Percentiles rank a stretch among this genome's conserved stretches.
Conservation (phyloP, 2,888 invertebrate species). For the Rotaria sp. region DNA sequence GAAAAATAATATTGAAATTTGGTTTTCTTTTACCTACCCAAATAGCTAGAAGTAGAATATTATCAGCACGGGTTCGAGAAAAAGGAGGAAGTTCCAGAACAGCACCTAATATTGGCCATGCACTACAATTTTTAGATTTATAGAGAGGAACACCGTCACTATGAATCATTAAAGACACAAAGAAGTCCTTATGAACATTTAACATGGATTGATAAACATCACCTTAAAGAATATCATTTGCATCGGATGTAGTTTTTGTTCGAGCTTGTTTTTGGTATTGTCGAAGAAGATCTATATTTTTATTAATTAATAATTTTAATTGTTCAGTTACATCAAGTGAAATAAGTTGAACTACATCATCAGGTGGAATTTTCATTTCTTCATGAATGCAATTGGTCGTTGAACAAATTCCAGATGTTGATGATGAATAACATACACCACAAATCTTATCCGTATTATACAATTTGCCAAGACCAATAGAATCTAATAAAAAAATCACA, state of each 20-base stretch:
- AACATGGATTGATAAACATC: not conserved
- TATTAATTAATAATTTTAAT: not conserved
- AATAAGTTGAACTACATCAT: not conserved
- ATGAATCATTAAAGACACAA: not conserved
- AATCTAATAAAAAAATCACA: not conserved
- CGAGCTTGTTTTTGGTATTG: not conserved
- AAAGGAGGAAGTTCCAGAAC: not conserved
- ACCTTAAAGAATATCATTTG: not conserved
- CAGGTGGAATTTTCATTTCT: not conserved
- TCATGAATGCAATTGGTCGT: not conserved
- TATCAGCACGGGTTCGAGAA: not conserved
- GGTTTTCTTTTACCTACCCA: not conserved
- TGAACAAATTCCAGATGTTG: not conserved
- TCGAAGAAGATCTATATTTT: not conserved
- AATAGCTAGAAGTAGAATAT: not conserved
- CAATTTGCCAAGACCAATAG: not conserved
- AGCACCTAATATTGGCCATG: conserved; percentile 8
- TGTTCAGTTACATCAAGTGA: not conserved
- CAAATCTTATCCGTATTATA: not conserved
- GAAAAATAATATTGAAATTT: not conserved
- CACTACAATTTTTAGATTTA: conserved; percentile 3
- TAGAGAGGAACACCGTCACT: not conserved
- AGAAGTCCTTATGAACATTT: not conserved
- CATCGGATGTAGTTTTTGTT: not conserved
- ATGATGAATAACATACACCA: not conserved